A percentile compares a stretch with the other conserved stretches of the same genome.
These are phyloP conservation scores for Drosophila equinoxialis DNA, from an alignment of 1,140 invertebrate species.

Conservation along the genomic window DNA sequence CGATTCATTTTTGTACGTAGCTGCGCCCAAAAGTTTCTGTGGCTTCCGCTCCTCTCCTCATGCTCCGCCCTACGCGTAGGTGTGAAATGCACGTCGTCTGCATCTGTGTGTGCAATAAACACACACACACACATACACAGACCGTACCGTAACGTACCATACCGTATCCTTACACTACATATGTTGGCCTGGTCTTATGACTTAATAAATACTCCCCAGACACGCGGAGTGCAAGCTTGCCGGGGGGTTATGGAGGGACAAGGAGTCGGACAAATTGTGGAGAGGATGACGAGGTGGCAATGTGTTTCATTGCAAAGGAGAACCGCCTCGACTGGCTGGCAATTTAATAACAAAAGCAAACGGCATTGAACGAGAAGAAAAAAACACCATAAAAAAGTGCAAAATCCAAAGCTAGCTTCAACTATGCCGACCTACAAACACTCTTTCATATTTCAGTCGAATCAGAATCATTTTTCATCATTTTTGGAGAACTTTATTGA, in stretches of 20 bases:
- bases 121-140: background rate
- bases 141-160: background rate
- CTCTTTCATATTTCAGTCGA: background rate
- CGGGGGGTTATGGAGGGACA: too few species aligned
- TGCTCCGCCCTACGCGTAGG: slow-evolving; percentile 35
- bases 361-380: slow-evolving; percentile 38
- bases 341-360: slow-evolving; percentile 78
- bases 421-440: background rate
- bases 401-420: background rate
- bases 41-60: background rate
- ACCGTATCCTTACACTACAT: background rate
- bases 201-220: slow-evolving; percentile 76
- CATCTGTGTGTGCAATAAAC: slow-evolving; percentile 26
- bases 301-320: background rate
- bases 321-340: slow-evolving; percentile 45
- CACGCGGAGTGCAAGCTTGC: background rate
- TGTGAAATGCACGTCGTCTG: slow-evolving; percentile 58
- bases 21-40: slow-evolving; percentile 10
- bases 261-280: too few species aligned
- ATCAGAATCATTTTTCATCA: too few species aligned
- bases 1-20: slow-evolving; percentile 14
- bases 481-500: too few species aligned
- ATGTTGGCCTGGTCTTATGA: slow-evolving; percentile 56
- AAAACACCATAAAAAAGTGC: slow-evolving; percentile 22
- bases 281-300: slow-evolving; percentile 37